A percentile compares a stretch with the other conserved stretches of the same genome.
phyloP scores from a whole-genome alignment of 2,888 invertebrate genomes.

The Pegoplata infirma region DNA sequence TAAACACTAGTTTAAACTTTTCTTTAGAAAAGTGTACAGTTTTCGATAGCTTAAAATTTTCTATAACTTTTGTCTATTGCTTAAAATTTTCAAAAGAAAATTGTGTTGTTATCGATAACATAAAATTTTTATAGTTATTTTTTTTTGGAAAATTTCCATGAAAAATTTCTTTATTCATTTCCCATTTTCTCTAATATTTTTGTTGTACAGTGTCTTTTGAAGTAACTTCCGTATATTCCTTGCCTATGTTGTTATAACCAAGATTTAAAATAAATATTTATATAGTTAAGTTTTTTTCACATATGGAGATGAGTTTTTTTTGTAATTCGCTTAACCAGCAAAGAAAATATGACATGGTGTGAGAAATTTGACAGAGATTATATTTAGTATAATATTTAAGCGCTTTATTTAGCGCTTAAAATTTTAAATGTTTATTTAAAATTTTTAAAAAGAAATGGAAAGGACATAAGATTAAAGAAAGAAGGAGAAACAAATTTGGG shows the following conservation, averaged over 20 bases:
- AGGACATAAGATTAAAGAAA: no score
- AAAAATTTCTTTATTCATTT: no score
- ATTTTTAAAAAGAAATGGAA: background rate
- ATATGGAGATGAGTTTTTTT: background rate
- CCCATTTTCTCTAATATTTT: background rate
- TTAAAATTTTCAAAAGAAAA: no score
- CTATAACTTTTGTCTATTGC: no score
- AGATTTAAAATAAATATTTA: slow-evolving; percentile 9
- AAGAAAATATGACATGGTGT: background rate
- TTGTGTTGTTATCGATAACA: no score
- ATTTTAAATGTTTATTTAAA: slow-evolving; percentile 31
- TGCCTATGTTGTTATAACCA: background rate
- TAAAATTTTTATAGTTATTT: no score
- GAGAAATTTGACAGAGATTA: slow-evolving; percentile 26
- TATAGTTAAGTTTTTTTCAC: background rate
- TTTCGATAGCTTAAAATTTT: no score
- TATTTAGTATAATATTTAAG: slow-evolving; percentile 28
- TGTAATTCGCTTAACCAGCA: background rate
- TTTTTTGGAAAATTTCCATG: no score
- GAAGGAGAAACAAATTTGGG: no score
- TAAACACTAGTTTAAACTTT: no score
- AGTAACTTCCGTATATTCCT: background rate
- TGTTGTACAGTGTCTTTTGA: background rate
- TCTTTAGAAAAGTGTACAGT: no score
- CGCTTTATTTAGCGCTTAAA: slow-evolving; percentile 54